Conservation (phyloP, 1,140 invertebrate genomes). For the Trinorchestia longiramus region DNA sequence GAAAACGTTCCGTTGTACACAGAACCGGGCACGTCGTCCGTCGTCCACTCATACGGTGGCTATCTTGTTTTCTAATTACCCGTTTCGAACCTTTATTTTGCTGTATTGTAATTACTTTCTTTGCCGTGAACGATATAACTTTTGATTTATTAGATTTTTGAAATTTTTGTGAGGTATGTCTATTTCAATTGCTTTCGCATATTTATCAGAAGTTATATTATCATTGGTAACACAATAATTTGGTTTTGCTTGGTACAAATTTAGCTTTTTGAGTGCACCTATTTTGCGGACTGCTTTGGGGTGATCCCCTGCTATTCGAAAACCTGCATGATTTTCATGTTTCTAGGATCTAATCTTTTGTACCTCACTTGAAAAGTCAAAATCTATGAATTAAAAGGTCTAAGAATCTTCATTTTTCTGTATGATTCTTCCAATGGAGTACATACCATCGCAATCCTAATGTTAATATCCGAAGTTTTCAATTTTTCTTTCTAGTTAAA, state of each 20-base stretch:
- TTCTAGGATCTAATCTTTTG: background rate
- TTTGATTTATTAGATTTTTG: background rate
- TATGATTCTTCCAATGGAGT: background rate
- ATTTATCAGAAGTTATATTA: background rate
- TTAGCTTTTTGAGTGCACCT: background rate
- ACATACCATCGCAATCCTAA: background rate
- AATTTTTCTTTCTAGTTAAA: background rate
- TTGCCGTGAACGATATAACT: background rate
- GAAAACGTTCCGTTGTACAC: background rate
- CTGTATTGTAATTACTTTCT: background rate
- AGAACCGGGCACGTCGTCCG: background rate
- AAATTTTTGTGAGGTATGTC: background rate
- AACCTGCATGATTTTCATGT: background rate
- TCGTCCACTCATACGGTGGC: background rate
- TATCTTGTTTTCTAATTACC: background rate
- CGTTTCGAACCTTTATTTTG: background rate
- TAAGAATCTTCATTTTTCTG: background rate
- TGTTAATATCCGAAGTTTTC: background rate
- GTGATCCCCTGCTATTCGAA: background rate
- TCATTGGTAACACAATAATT: background rate
- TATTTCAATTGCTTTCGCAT: background rate
- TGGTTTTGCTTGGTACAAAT: background rate
- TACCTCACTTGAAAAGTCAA: background rate
- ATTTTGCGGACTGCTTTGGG: background rate
- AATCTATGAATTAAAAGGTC: background rate